phyloP scores from a whole-genome alignment of 2,113 vertebrate species.

The Ranitomeya imitator region DNA sequence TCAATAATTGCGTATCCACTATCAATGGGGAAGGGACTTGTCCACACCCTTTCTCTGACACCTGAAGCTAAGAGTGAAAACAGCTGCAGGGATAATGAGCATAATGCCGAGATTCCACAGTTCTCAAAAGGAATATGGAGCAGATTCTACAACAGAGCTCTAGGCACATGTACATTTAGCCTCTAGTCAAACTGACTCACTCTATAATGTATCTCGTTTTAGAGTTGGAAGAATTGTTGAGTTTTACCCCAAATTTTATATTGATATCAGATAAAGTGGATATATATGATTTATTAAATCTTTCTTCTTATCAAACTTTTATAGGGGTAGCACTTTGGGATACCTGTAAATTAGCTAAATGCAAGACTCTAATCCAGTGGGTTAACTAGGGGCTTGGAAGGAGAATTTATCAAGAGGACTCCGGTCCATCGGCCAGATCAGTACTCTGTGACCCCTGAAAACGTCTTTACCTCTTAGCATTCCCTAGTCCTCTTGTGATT shows the following conservation, averaged over 20 bases:
- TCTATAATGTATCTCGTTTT: not conserved
- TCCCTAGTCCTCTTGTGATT: too few relatives aligned
- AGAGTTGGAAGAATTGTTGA: not conserved
- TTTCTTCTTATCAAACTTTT: not conserved
- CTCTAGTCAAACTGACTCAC: not conserved
- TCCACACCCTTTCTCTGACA: not conserved
- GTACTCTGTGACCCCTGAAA: too few relatives aligned
- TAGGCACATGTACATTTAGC: not conserved
- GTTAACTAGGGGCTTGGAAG: too few relatives aligned
- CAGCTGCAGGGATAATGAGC: constrained; percentile 17
- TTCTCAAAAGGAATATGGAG: not conserved
- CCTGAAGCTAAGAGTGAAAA: constrained; percentile 23
- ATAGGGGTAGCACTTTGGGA: not conserved
- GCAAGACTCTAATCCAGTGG: not conserved
- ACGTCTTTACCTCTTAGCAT: too few relatives aligned
- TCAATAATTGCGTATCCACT: not conserved
- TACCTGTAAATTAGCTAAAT: not conserved
- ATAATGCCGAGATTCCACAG: constrained; percentile 9
- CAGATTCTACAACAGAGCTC: not conserved
- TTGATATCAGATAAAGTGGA: not conserved
- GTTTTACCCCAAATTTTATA: not conserved
- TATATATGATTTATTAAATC: not conserved
- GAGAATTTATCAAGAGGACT: too few relatives aligned
- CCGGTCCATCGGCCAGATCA: too few relatives aligned
- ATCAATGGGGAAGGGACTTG: not conserved